These are phyloP conservation scores for Lepetodrilus schrolli DNA, from an alignment of 2,888 invertebrate genomes.

Conservation along the genomic window DNA sequence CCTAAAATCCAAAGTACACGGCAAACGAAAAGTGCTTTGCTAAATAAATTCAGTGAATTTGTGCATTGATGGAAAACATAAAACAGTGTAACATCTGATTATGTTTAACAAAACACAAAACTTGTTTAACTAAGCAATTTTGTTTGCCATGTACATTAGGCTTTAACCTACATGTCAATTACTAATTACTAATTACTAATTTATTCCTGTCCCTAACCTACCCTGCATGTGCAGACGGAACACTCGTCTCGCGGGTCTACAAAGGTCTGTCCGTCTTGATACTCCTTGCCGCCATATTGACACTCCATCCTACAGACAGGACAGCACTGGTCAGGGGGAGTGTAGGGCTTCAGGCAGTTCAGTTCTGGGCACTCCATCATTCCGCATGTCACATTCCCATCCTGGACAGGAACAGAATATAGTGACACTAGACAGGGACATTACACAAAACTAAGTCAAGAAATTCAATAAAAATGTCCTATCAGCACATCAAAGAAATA, in stretches of 20 bases:
- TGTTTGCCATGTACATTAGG: neutral
- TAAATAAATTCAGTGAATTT: too few species aligned
- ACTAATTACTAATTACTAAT: too few species aligned
- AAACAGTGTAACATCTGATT: neutral
- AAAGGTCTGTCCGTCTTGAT: slow-evolving; percentile 64
- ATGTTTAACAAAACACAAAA: neutral
- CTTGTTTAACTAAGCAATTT: too few species aligned
- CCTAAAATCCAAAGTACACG: too few species aligned
- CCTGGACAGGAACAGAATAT: too few species aligned
- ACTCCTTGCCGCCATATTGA: slow-evolving; percentile 55
- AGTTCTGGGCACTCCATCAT: slow-evolving; percentile 53
- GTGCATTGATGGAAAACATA: too few species aligned
- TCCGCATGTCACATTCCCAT: slow-evolving; percentile 59
- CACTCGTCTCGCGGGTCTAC: slow-evolving; percentile 60
- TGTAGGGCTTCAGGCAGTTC: slow-evolving; percentile 57
- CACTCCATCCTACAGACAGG: slow-evolving; percentile 60
- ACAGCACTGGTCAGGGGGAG: slow-evolving; percentile 60
- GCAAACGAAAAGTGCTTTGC: too few species aligned
- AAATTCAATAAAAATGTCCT: too few species aligned
- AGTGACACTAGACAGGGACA: too few species aligned
- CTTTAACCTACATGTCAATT: too few species aligned
- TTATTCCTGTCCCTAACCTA: slow-evolving; percentile 40
- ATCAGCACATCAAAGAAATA: too few species aligned
- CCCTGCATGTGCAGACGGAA: slow-evolving; percentile 62
- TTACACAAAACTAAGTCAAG: too few species aligned